Conservation (phyloP, 53 echinoderm and acorn worm genomes). For the Astropecten irregularis region DNA sequence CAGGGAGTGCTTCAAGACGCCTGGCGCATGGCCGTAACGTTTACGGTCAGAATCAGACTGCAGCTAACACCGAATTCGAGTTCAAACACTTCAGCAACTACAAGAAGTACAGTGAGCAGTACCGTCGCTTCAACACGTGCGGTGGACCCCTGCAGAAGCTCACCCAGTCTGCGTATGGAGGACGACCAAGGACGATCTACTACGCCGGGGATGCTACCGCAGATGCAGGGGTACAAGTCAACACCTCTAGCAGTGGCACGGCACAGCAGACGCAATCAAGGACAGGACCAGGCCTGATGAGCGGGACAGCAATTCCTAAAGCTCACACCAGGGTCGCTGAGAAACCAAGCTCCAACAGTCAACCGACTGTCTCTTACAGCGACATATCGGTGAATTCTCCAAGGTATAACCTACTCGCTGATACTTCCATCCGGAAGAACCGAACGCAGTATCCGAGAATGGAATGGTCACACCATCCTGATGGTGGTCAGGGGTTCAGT, state of each 20-base stretch:
- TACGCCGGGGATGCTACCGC: slow-evolving; percentile 70
- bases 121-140: slow-evolving; percentile 87
- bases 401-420: not conserved
- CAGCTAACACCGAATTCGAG: slow-evolving; percentile 64
- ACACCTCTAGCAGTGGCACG: not conserved
- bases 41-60: not conserved
- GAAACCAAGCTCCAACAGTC: slow-evolving; percentile 7
- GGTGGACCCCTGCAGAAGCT: slow-evolving; percentile 89
- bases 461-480: not conserved
- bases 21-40: not conserved
- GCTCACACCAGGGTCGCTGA: not conserved
- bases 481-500: not conserved
- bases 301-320: not conserved
- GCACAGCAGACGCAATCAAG: not conserved
- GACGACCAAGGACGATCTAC: slow-evolving; percentile 68
- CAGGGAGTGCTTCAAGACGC: not conserved
- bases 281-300: not conserved
- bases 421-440: not conserved
- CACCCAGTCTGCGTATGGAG: slow-evolving; percentile 59
- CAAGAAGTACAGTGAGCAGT: slow-evolving; percentile 95
- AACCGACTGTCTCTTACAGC: slow-evolving; percentile 30
- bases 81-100: slow-evolving; percentile 88
- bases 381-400: slow-evolving; percentile 50
- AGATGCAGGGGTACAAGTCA: slow-evolving; percentile 58
- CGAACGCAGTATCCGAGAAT: not conserved